A percentile compares a stretch with the other conserved stretches of the same genome.
phyloP scores from a whole-genome alignment of 1,140 invertebrate species.

The Nasonia longicornis region DNA sequence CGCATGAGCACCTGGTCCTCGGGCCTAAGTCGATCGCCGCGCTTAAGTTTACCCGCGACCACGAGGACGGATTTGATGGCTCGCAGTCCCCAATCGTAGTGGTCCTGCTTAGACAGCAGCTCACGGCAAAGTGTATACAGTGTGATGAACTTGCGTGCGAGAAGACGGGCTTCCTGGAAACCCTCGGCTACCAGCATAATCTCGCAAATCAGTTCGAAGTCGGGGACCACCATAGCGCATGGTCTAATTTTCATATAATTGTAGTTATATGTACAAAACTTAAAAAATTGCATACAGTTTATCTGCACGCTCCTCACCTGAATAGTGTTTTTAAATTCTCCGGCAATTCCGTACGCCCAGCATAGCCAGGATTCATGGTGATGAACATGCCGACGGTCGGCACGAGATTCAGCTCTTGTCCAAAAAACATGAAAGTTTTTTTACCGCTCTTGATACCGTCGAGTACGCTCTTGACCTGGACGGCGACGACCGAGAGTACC shows the following conservation, averaged over 20 bases:
- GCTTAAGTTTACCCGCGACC: conserved; percentile 85
- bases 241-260: conserved; percentile 71
- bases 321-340: conserved; percentile 83
- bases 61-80: conserved; percentile 94
- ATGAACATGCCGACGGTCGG: conserved; percentile 91
- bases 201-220: conserved; percentile 93
- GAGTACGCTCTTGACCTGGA: conserved; percentile 84
- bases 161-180: conserved; percentile 86
- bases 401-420: conserved; percentile 82
- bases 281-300: background rate
- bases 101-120: conserved; percentile 91
- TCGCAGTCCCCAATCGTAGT: conserved; percentile 94
- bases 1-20: conserved; percentile 87
- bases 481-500: conserved; percentile 92
- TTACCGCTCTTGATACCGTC: conserved; percentile 89
- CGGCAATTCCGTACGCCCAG: conserved; percentile 86
- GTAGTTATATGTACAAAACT: background rate
- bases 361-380: conserved; percentile 95
- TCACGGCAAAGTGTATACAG: conserved; percentile 90
- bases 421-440: conserved; percentile 85
- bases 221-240: conserved; percentile 95
- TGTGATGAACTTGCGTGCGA: conserved; percentile 93
- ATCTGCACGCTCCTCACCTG: conserved; percentile 65
- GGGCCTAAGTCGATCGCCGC: conserved; percentile 77
- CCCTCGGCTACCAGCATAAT: conserved; percentile 95